Conservation (phyloP, 2,797 vertebrate genomes). For the Acrocephalus scirpaceus region DNA sequence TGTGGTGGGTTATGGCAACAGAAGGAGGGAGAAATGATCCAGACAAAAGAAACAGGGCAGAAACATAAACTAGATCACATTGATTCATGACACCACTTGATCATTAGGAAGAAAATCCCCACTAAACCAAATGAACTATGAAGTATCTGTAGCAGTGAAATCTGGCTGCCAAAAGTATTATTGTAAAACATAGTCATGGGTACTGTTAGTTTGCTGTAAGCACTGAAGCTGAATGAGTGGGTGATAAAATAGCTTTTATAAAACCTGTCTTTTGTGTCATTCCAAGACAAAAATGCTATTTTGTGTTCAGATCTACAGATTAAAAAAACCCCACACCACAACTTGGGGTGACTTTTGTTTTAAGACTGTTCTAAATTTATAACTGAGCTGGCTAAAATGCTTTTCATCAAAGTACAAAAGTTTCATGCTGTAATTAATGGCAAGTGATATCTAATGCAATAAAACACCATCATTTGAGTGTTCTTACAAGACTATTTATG, state of each 20-base stretch:
- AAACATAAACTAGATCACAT: neutral
- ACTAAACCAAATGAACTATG: constrained; percentile 16
- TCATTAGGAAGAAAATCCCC: constrained; percentile 15
- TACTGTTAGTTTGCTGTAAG: neutral
- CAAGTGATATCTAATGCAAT: constrained; percentile 66
- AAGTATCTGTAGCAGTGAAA: constrained; percentile 31
- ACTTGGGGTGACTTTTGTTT: constrained; percentile 59
- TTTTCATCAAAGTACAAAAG: constrained; percentile 68
- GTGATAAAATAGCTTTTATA: constrained; percentile 20
- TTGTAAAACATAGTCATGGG: neutral
- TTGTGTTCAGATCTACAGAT: neutral
- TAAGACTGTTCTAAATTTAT: constrained; percentile 56
- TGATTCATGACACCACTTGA: constrained; percentile 15
- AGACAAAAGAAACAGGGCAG: neutral
- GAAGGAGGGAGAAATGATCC: constrained; percentile 1
- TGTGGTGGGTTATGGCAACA: neutral
- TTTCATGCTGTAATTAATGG: constrained; percentile 67
- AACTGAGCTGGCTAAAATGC: constrained; percentile 57
- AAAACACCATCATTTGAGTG: constrained; percentile 69
- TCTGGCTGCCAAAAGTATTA: constrained; percentile 16
- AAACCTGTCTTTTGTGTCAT: constrained; percentile 16
- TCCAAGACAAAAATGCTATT: constrained; percentile 13
- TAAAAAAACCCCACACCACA: neutral
- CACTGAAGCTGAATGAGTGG: neutral
- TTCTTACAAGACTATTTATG: constrained; percentile 73